Base-by-base conservation (phyloP, 2,113 vertebrate species). In the Cnemophilus loriae region DNA sequence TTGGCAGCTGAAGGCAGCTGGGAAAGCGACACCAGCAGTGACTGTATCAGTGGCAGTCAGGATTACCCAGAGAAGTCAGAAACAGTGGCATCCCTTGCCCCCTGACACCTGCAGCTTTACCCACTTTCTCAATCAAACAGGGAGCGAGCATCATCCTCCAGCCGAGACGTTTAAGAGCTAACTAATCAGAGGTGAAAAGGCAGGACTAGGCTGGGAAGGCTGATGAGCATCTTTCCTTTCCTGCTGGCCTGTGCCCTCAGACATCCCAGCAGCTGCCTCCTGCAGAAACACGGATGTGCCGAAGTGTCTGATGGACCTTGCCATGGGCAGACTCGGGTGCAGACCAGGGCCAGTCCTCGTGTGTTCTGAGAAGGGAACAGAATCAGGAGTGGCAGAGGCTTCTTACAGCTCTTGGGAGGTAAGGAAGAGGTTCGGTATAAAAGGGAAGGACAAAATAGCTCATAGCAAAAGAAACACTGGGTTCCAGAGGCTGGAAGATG, bases 171-270 rank as follows among this genome's bases (percentile, higher is more conserved):
- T 39, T 47, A 69, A 60, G 75, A 95, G 42, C n/a, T 76, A 71
- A 42, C 59, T 87, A 28, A 53, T 90, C 73, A 75, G 80, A 91
- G 84, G 39, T 75, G 79, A 95, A 92, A 89, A 89, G 79, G 81
- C 52, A 78, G 47, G 33, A 69, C 55, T 26, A 20, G 39, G 20
- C 28, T 75, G 65, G 46, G 69, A 52, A 89, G 67, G 70, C 47
- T 69, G 87, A 56, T 49, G 60, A 91, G 37, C 37, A 37, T 79
- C 56, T 64, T 78, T 64, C 77, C 83, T 59, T 68, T 93, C 57
- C 47, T 22, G 3, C 5, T 65, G 73, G 39, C 64, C 73, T 79
- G 63, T 74, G 64, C 70, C 64, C 87, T 82, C 69, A 71, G 30
- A 19, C 52, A 44, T 53, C 12, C 27, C 37, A 21, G 39, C 14